Conservation (phyloP, 2,888 invertebrate genomes). For the Nematopogon swammerdamellus region DNA sequence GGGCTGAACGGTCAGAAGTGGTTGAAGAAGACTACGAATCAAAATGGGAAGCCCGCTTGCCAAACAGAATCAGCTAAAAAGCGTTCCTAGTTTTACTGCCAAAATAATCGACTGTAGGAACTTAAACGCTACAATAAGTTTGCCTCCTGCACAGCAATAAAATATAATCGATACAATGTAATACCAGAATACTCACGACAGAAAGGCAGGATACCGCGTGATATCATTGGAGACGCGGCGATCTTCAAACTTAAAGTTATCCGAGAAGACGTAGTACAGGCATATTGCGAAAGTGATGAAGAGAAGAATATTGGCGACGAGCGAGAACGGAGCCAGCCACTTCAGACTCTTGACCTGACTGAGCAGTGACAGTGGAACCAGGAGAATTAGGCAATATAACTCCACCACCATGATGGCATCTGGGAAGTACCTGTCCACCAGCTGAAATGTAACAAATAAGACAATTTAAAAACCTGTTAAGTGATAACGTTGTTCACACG, state of each 20-base stretch:
- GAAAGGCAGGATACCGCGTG: constrained; percentile 76
- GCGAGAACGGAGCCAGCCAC: constrained; percentile 84
- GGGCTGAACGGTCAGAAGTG: too few relatives aligned
- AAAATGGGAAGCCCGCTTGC: too few relatives aligned
- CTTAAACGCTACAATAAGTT: too few relatives aligned
- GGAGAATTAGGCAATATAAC: constrained; percentile 38
- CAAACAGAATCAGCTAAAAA: too few relatives aligned
- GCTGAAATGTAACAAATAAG: constrained; percentile 24
- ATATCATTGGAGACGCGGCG: constrained; percentile 54
- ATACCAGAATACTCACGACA: constrained; percentile 48
- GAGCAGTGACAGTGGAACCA: constrained; percentile 33
- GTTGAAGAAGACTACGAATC: too few relatives aligned
- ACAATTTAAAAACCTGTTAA: background rate
- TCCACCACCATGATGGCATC: constrained; percentile 29
- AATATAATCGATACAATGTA: too few relatives aligned
- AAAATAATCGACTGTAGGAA: too few relatives aligned
- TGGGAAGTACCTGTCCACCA: constrained; percentile 36
- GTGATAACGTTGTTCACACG: too few relatives aligned
- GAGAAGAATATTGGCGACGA: constrained; percentile 82
- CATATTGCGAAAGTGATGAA: constrained; percentile 77
- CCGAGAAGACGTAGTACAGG: constrained; percentile 75
- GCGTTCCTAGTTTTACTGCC: too few relatives aligned
- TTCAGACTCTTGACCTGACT: constrained; percentile 69
- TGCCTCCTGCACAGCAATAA: too few relatives aligned
- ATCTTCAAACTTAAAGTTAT: constrained; percentile 36